Evolutionary conservation across 1,140 invertebrate genomes (phyloP).

Genomic region (Mamestra configurata): DNA sequence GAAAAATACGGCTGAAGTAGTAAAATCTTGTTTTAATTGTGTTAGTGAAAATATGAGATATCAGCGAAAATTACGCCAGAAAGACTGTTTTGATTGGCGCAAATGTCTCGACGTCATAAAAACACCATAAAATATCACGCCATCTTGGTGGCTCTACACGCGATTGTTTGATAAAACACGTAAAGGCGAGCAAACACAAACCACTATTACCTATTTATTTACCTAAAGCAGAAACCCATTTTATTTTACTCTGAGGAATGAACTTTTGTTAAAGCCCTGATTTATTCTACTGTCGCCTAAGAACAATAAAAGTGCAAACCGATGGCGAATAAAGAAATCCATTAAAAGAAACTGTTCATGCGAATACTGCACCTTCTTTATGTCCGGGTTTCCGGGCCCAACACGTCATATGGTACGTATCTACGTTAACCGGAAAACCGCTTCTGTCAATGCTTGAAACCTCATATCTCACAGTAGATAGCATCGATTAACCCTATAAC

Average conservation of each 20-base stretch:
- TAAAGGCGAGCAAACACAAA: not conserved
- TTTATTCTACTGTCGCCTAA: not conserved
- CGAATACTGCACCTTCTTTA: conserved; percentile 1
- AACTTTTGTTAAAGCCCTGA: not conserved
- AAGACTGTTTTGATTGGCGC: too few relatives aligned
- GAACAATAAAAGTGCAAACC: conserved; percentile 31
- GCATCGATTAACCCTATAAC: not conserved
- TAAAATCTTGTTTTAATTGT: not conserved
- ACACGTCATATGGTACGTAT: not conserved
- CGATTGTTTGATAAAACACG: not conserved
- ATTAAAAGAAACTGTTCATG: not conserved
- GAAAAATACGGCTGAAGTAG: not conserved
- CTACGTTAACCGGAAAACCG: not conserved
- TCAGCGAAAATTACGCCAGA: too few relatives aligned
- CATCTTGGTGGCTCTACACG: not conserved
- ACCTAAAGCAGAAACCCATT: not conserved
- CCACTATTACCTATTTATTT: not conserved
- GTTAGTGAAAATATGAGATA: not conserved
- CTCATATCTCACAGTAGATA: not conserved
- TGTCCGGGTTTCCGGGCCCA: not conserved
- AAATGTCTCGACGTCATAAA: not conserved
- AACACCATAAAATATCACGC: not conserved
- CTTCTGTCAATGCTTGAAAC: not conserved
- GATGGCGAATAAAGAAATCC: conserved; percentile 6
- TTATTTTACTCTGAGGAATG: not conserved